Base-by-base conservation (phyloP, 2,888 invertebrate species). In the Phania funesta region DNA sequence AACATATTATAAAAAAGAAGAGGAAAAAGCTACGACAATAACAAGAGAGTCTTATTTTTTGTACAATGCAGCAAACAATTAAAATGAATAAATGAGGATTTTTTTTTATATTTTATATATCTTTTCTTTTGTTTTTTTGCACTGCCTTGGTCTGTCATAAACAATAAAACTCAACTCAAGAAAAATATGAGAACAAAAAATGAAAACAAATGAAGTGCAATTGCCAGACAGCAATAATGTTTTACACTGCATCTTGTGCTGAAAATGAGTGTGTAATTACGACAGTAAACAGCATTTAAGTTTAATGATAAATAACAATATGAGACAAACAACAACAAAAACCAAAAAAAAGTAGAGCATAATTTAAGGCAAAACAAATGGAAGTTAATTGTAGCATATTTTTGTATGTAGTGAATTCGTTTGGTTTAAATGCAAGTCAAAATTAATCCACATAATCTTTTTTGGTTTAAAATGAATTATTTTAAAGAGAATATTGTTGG, bases 221-320 rank as follows among this genome's bases (percentile, higher is more conserved):
- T 60, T 67, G 65, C 74, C 68, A 78, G 74, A 78, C 75, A 70
- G 52, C 41, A 71, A 71, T 71, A 78, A 65, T 50, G 64, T 41
- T 78, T 71, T 78, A 68, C 56, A 78, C 71, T 60, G 41, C 56
- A 50, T 41, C 48, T 71, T 76, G 35, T 32, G 24, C 56, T 65
- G 50, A 65, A 71, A 79, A 84, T 75, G 79, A 82, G 73, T 73
- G 44, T 75, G 76, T 82, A 76, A 82, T 77, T 68, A 75, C 76
- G 79, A 79, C 79, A 84, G 79, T 75, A 79, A 83, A 79, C 84
- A 84, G 68, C 62, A 58, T 76, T 77, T 75, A 71, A 75, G 71
- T 78, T 74, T 29, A 76, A 68, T 52, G 13, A 64, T 75, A 74
- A 70, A 75, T 64, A 76, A 68, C 41, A 67, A 44, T 44, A 52